These are phyloP conservation scores for Aphidius ervi DNA, from an alignment of 1,140 invertebrate genomes.

Conservation along the genomic window DNA sequence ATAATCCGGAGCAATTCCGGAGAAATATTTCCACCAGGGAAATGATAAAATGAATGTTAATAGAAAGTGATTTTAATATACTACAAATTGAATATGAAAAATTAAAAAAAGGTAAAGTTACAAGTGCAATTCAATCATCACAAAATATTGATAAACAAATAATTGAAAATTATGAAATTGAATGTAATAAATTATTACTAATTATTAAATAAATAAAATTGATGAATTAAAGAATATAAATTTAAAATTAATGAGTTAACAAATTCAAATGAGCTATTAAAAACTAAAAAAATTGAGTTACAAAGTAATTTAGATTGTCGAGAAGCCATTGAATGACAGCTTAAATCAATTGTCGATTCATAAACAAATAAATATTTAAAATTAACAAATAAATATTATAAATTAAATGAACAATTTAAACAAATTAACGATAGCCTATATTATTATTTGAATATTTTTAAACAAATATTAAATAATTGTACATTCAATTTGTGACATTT, in stretches of 20 bases:
- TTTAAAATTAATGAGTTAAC: conserved; percentile 31
- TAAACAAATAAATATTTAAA: conserved; percentile 32
- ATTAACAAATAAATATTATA: conserved; percentile 22
- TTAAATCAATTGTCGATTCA: conserved; percentile 35
- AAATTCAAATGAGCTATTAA: conserved; percentile 27
- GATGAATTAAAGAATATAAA: conserved; percentile 24
- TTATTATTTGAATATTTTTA: no score
- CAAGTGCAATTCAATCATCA: conserved; percentile 19
- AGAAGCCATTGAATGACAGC: conserved; percentile 31
- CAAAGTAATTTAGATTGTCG: conserved; percentile 33
- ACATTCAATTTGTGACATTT: no score
- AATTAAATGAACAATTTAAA: conserved; percentile 28
- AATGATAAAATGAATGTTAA: conserved; percentile 29
- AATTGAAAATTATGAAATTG: conserved; percentile 31
- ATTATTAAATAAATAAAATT: conserved; percentile 26
- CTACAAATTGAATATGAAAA: conserved; percentile 37
- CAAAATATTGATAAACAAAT: conserved; percentile 36
- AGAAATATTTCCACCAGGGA: no score
- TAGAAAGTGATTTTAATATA: conserved; percentile 35
- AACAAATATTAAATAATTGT: no score
- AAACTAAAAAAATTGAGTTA: conserved; percentile 35
- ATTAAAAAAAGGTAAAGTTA: conserved; percentile 14
- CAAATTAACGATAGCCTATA: conserved; percentile 25
- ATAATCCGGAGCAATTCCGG: no score
- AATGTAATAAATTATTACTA: conserved; percentile 24